Evolutionary conservation across 2,113 vertebrate species (phyloP).

Genomic region (Nyctibius bracteatus): DNA sequence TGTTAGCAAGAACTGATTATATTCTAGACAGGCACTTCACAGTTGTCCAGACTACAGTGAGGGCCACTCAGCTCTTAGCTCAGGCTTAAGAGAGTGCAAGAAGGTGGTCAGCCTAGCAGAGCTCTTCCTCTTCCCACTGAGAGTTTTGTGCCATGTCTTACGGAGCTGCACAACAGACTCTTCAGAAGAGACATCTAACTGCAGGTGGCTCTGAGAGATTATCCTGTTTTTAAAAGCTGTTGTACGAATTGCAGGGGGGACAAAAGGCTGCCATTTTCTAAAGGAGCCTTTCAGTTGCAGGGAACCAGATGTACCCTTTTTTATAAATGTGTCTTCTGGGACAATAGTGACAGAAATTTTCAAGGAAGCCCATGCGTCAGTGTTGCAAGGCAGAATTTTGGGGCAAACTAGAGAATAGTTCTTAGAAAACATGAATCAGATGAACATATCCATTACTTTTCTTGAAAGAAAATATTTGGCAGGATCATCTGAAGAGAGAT

Average conservation of each 20-base stretch:
- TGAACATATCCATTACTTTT: background rate
- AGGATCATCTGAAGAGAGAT: background rate
- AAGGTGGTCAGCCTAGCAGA: background rate
- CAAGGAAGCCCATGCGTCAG: background rate
- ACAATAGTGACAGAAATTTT: background rate
- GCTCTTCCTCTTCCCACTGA: background rate
- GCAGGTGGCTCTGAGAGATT: conserved; percentile 18
- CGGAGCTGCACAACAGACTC: background rate
- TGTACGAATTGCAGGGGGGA: background rate
- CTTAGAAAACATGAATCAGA: background rate
- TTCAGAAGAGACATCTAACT: conserved; percentile 4
- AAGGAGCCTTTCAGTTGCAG: conserved; percentile 9
- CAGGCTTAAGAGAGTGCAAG: background rate
- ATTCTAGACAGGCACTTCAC: background rate
- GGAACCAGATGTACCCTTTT: conserved; percentile 41
- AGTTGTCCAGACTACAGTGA: background rate
- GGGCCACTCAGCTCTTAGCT: background rate
- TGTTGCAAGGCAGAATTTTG: background rate
- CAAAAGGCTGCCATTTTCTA: conserved; percentile 32
- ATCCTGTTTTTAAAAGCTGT: background rate
- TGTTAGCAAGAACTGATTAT: background rate
- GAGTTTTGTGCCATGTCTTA: background rate
- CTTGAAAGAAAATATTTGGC: background rate
- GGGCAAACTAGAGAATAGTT: background rate
- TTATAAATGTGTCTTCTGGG: conserved; percentile 12